These are phyloP conservation scores for Ranitomeya imitator DNA, from an alignment of 2,113 vertebrate genomes.

Conservation along the genomic window DNA sequence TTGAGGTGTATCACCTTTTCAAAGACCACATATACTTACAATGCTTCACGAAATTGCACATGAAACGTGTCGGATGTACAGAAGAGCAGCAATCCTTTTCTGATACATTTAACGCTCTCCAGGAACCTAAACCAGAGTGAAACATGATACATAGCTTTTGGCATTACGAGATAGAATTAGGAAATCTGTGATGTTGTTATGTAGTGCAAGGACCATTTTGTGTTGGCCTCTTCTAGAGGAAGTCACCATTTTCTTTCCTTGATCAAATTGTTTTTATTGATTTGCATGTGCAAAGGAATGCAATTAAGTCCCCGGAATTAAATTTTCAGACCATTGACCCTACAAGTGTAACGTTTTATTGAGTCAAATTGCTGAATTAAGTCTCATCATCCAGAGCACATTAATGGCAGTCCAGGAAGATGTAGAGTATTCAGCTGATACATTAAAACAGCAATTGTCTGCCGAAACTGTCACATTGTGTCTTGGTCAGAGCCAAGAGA, in stretches of 20 bases:
- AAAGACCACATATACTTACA: neutral
- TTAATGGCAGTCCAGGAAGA: slow-evolving; percentile 78
- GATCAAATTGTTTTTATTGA: slow-evolving; percentile 88
- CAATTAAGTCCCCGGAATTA: slow-evolving; percentile 91
- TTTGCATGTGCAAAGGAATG: slow-evolving; percentile 79
- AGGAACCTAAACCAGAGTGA: slow-evolving; percentile 55
- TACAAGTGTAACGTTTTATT: slow-evolving; percentile 84
- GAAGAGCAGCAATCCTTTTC: neutral
- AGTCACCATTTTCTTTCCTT: slow-evolving; percentile 69
- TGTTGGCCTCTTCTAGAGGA: slow-evolving; percentile 65
- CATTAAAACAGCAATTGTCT: slow-evolving; percentile 65
- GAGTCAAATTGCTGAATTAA: slow-evolving; percentile 87
- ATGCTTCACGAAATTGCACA: neutral
- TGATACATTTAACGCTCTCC: neutral
- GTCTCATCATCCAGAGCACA: slow-evolving; percentile 78
- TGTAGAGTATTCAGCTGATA: slow-evolving; percentile 68
- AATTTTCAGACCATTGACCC: slow-evolving; percentile 86
- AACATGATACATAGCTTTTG: slow-evolving; percentile 61
- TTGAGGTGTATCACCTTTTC: neutral
- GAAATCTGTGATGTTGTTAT: slow-evolving; percentile 59
- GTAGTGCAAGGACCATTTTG: slow-evolving; percentile 63
- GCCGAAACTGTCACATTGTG: slow-evolving; percentile 61
- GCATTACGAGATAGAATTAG: slow-evolving; percentile 57
- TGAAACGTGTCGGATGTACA: neutral
- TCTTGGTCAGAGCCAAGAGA: slow-evolving; percentile 35